These are phyloP conservation scores for Goniozus legneri DNA, from an alignment of 1,140 invertebrate genomes.

Conservation along the genomic window DNA sequence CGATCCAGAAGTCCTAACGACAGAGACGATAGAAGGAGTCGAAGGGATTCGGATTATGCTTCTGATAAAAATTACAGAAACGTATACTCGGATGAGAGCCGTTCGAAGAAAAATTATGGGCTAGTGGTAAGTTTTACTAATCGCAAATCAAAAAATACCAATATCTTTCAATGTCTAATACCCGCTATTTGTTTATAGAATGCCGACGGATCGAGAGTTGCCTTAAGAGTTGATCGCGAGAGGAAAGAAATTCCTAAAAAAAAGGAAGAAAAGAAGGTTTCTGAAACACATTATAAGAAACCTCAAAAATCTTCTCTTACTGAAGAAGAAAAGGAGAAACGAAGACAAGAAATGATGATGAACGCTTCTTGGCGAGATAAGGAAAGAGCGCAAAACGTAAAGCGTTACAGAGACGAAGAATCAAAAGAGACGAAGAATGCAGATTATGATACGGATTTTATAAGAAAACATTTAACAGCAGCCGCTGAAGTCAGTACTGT, in stretches of 20 bases:
- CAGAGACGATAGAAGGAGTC: conserved; percentile 1
- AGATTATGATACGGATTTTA: conserved; percentile 54
- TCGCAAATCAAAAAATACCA: too few relatives aligned
- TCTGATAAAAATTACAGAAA: conserved; percentile 13
- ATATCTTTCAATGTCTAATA: too few relatives aligned
- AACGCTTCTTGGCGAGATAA: conserved; percentile 73
- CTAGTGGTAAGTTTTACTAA: conserved; percentile 33
- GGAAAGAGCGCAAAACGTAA: conserved; percentile 63
- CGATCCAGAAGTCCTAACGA: conserved; percentile 1
- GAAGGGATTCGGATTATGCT: not conserved
- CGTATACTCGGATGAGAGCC: conserved; percentile 5
- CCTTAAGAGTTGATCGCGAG: conserved; percentile 20
- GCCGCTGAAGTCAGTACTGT: conserved; percentile 65
- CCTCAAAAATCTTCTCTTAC: conserved; percentile 43
- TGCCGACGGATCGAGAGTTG: conserved; percentile 51
- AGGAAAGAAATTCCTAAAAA: conserved; percentile 14
- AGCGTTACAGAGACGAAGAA: conserved; percentile 63
- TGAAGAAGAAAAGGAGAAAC: conserved; percentile 69
- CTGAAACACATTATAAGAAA: conserved; percentile 38
- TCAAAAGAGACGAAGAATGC: conserved; percentile 54
- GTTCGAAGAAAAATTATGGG: conserved; percentile 40
- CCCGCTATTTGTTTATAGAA: conserved; percentile 25
- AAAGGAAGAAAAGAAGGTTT: conserved; percentile 34
- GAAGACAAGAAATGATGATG: conserved; percentile 76
- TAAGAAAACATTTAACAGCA: conserved; percentile 66